Percentiles rank a stretch among this genome's conserved stretches.
Evolutionary conservation across 37 sponge, comb jelly and placozoan species (phyloP).

Genomic region (Axinella damicornis): DNA sequence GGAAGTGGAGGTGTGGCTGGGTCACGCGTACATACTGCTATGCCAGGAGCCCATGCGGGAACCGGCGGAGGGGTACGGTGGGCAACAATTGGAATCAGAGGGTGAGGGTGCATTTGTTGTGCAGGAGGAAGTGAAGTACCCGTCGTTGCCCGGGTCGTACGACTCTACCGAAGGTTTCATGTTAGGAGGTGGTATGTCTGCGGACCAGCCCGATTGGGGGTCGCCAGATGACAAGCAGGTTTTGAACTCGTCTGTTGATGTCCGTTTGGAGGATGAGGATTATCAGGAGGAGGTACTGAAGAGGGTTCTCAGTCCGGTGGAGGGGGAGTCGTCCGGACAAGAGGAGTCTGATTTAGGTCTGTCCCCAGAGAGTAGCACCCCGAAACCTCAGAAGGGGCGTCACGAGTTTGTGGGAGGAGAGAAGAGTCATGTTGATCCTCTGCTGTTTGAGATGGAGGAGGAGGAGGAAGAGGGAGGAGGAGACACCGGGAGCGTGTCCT

Average conservation of each 20-base stretch:
- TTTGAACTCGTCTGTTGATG: conserved; percentile 10
- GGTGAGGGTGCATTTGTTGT: not conserved
- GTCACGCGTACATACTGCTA: not conserved
- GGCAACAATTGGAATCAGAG: not conserved
- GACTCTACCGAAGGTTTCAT: too few relatives aligned
- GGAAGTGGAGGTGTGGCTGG: conserved; percentile 1
- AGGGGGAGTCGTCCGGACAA: not conserved
- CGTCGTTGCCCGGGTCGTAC: not conserved
- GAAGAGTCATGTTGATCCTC: not conserved
- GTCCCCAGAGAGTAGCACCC: too few relatives aligned
- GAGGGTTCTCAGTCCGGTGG: not conserved
- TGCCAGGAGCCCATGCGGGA: not conserved
- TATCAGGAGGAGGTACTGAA: conserved; percentile 6
- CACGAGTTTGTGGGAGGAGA: not conserved
- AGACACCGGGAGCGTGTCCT: not conserved
- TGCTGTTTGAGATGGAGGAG: not conserved
- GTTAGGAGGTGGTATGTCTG: not conserved
- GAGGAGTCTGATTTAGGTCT: too few relatives aligned
- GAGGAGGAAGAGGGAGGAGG: not conserved
- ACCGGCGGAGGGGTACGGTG: not conserved
- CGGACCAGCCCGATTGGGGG: not conserved
- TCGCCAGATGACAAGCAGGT: not conserved
- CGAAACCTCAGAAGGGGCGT: too few relatives aligned
- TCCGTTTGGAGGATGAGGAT: not conserved
- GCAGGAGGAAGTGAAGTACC: too few relatives aligned